These are phyloP conservation scores for Apamea anceps DNA, from an alignment of 2,888 invertebrate genomes.

Conservation along the genomic window DNA sequence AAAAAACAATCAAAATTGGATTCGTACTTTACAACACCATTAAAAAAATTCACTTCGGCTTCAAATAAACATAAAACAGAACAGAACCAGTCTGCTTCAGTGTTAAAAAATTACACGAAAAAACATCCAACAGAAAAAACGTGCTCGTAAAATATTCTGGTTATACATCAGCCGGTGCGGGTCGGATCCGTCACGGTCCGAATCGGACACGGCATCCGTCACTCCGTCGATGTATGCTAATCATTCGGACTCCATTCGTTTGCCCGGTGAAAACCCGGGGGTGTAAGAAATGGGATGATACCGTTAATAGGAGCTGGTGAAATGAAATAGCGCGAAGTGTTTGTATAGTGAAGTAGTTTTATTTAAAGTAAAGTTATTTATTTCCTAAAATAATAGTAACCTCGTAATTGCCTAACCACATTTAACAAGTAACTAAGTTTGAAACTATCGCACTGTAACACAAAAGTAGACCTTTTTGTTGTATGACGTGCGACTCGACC, in stretches of 20 bases:
- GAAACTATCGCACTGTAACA: background rate
- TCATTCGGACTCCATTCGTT: slow-evolving; percentile 55
- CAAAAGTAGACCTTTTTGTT: background rate
- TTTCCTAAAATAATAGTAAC: background rate
- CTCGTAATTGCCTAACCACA: background rate
- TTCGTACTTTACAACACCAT: slow-evolving; percentile 24
- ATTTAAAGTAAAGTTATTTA: background rate
- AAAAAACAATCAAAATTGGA: slow-evolving; percentile 1
- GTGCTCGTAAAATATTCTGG: slow-evolving; percentile 56
- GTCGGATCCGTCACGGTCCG: slow-evolving; percentile 58
- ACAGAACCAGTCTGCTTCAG: slow-evolving; percentile 5
- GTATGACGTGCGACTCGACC: background rate
- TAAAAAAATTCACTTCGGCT: slow-evolving; percentile 9
- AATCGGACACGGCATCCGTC: slow-evolving; percentile 59
- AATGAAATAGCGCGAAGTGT: slow-evolving; percentile 8
- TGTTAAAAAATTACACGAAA: slow-evolving; percentile 35
- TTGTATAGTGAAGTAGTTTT: background rate
- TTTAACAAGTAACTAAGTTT: background rate
- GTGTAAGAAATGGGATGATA: slow-evolving; percentile 47
- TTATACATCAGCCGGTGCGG: slow-evolving; percentile 47
- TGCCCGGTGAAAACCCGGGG: slow-evolving; percentile 29
- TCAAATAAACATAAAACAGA: slow-evolving; percentile 28
- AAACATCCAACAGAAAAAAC: slow-evolving; percentile 37
- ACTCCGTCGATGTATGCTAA: slow-evolving; percentile 64
- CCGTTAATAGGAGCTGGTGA: slow-evolving; percentile 23